Conservation (phyloP, 2,797 vertebrate species). For the Alca torda region DNA sequence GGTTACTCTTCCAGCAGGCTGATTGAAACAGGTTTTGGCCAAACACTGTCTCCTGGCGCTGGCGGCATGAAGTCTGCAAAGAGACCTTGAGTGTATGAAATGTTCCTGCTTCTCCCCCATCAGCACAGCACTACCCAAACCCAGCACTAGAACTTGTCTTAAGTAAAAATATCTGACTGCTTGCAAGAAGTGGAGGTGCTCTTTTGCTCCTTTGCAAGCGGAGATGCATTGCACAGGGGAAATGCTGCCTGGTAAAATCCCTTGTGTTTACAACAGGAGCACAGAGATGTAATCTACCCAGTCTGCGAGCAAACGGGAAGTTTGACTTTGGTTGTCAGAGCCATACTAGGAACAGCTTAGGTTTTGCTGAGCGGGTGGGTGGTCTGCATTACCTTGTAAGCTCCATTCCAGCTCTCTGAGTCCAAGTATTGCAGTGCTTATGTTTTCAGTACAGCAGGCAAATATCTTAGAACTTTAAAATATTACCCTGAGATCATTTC, state of each 20-base stretch:
- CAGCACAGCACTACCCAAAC: not conserved
- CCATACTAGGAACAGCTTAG: not conserved
- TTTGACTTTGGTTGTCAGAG: not conserved
- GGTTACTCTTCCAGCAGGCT: not conserved
- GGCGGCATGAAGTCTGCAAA: not conserved
- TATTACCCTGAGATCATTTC: not conserved
- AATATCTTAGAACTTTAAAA: not conserved
- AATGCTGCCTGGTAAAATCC: not conserved
- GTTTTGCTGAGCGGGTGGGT: not conserved
- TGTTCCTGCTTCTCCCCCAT: not conserved
- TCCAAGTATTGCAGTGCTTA: not conserved
- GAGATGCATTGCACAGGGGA: not conserved
- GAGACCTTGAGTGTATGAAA: rapidly evolving
- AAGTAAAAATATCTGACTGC: not conserved
- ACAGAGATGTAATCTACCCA: not conserved
- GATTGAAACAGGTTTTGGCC: not conserved
- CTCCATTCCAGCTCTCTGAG: not conserved
- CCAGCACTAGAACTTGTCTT: not conserved
- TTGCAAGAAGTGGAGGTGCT: not conserved
- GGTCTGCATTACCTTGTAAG: not conserved
- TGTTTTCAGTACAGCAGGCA: not conserved
- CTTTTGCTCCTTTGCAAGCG: not conserved
- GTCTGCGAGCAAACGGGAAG: not conserved
- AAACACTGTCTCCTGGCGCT: not conserved
- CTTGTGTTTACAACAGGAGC: not conserved